These are phyloP conservation scores for Prinia subflava DNA, from an alignment of 2,113 vertebrate species.

Conservation along the genomic window DNA sequence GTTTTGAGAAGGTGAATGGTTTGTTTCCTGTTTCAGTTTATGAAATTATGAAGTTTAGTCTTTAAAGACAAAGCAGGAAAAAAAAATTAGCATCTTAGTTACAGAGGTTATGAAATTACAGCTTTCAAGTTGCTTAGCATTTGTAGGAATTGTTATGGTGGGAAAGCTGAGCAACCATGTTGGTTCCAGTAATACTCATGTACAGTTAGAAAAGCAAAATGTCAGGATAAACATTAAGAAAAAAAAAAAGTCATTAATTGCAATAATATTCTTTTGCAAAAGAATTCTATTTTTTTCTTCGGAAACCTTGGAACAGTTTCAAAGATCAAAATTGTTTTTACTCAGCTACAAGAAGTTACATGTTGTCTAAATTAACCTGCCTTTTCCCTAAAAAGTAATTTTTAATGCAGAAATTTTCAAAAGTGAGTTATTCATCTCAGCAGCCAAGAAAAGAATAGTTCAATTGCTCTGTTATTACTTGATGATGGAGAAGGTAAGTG, in stretches of 20 bases:
- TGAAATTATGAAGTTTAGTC: background rate
- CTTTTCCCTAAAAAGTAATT: background rate
- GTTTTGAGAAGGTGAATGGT: background rate
- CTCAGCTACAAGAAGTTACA: background rate
- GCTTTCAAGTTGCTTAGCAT: background rate
- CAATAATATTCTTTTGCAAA: background rate
- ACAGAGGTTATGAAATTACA: background rate
- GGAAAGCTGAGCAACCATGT: background rate
- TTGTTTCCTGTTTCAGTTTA: background rate
- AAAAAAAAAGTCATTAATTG: background rate
- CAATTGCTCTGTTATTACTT: background rate
- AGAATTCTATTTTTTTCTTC: background rate
- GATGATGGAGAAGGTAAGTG: background rate
- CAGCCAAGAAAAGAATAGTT: background rate
- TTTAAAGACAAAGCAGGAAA: background rate
- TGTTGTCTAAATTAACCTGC: background rate
- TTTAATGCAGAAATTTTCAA: background rate
- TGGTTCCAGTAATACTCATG: background rate
- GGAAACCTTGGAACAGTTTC: background rate
- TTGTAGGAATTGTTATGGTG: background rate
- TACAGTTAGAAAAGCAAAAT: background rate
- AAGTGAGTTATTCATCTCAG: background rate
- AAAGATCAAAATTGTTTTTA: background rate
- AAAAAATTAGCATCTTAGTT: fast-evolving
- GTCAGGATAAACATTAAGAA: background rate